These are phyloP conservation scores for Zosterops hypoxanthus DNA, from an alignment of 2,113 vertebrate species.

Conservation along the genomic window DNA sequence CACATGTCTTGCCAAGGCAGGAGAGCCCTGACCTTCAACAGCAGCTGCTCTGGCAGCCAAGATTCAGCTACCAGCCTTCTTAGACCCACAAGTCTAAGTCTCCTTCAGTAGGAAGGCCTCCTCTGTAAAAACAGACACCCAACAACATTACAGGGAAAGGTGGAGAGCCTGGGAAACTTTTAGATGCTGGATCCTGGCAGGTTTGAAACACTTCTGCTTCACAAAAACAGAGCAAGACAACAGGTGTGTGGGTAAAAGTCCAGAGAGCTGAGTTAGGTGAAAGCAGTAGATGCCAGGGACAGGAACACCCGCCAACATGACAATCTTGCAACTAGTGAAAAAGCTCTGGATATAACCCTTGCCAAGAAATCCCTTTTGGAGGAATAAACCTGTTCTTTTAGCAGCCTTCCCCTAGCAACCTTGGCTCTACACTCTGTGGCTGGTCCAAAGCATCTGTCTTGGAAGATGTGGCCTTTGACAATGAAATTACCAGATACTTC, in stretches of 20 bases:
- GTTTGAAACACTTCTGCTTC: not conserved
- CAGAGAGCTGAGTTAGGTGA: not conserved
- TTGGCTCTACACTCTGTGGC: not conserved
- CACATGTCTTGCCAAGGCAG: fast-evolving
- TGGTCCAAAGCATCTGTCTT: not conserved
- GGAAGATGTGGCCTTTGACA: not conserved
- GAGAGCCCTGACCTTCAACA: not conserved
- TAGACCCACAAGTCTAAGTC: not conserved
- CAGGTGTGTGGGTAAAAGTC: not conserved
- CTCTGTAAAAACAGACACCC: not conserved
- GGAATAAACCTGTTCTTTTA: not conserved
- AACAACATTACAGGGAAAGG: not conserved
- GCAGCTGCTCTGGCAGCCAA: not conserved
- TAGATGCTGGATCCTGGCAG: not conserved
- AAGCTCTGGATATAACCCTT: not conserved
- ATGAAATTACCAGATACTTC: constrained; percentile 24
- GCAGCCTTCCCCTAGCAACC: not conserved
- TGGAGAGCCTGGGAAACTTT: not conserved
- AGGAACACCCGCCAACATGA: not conserved
- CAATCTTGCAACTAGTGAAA: not conserved
- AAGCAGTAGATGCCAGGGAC: not conserved
- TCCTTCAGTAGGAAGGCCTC: not conserved
- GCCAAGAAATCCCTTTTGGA: not conserved
- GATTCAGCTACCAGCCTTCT: not conserved
- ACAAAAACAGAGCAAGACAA: not conserved